Evolutionary conservation across 2,113 vertebrate genomes (phyloP), one percentile per base, ranked within the genome.

Genomic region (Myxocyprinus asiaticus): DNA sequence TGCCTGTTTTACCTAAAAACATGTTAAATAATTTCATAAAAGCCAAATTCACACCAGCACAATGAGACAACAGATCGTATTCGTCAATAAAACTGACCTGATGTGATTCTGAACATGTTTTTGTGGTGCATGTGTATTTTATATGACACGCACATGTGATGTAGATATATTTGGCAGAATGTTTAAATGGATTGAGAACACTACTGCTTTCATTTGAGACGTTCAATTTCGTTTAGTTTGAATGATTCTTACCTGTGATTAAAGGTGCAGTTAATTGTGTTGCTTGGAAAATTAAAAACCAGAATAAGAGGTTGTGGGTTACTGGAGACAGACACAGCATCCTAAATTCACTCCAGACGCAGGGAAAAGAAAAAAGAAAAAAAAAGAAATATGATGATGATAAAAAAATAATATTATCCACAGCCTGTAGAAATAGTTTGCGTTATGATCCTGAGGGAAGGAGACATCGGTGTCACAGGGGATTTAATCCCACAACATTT

Each of bases 161-260:
- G 22, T 33, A 33, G 22, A 33, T 33, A 33, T 33, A 33, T 33
- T 33, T 33, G 22, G 47, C 47, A 48, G 9, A 48, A 48, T 6
- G 47, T 48, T 48, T 48, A 48, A 48, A 48, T 2, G 5, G 4
- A 48, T 48, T 48, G 47, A 7, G 47, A 48, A 48, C 47, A 3
- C 47, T 5, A 48, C 8, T 48, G n/a, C n/a, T n/a, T n/a, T n/a
- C n/a, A n/a, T n/a, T n/a, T n/a, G n/a, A n/a, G n/a, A n/a, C n/a
- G n/a, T n/a, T n/a, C 6, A 47, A 47, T 9, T 4, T 11, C 50
- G 9, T 53, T 53, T 53, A 11, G 9, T n/a, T 58, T 58, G 14
- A 58, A 58, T 6, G 55, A 14, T 58, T 55, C 91, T 91, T 88
- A 94, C 93, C 93, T 91, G 91, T 94, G 78, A 94, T 93, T 68